Base-by-base conservation (phyloP, 2,797 vertebrate species). In the Enteromius trimaculatus region DNA sequence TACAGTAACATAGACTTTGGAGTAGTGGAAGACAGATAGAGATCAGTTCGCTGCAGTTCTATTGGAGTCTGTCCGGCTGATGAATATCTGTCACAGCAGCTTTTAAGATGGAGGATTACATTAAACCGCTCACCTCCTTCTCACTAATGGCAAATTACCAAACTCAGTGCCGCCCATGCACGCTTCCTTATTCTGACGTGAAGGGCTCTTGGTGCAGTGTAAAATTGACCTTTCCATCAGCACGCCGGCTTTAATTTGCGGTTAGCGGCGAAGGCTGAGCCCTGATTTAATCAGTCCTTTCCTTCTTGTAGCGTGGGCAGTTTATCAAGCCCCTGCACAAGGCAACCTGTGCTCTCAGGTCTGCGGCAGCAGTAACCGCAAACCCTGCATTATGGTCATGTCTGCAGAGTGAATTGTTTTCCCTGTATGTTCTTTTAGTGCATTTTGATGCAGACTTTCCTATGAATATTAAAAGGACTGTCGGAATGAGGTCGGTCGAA, bases 171-270 rank as follows among this genome's bases (percentile, higher is more conserved):
- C 17, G 55, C 79, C 64, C 77, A 70, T 82, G 65, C 74, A 64
- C 23, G 29, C 81, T 86, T 84, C 76, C 79, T 86, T 83, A 83
- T 79, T 74, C 80, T 49, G 84, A 82, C 81, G 83, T 82, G 86
- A 86, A 88, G 83, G 70, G 66, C 85, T 88, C 86, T 80, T 83
- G 86, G 62, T 42, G 84, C 86, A 84, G 82, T 89, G 83, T 86
- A 87, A 88, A 90, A 90, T 87, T 91, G 91, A 90, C 91, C 91
- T 91, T 91, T 92, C 84, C 85, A 88, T 88, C 87, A 89, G 86
- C 68, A 69, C 70, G 55, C 68, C 60, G 79, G 72, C 81, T 88
- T 86, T 89, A 91, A 92, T 90, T 88, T 89, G 90, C 47, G 86
- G 83, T 90, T 81, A 87, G 86, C 77, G 21, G 79, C 82, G 29